A percentile compares a stretch with the other conserved stretches of the same genome.
Evolutionary conservation across 2,888 invertebrate species (phyloP).

Genomic region (Galeopsomyia nigrocyanea): DNA sequence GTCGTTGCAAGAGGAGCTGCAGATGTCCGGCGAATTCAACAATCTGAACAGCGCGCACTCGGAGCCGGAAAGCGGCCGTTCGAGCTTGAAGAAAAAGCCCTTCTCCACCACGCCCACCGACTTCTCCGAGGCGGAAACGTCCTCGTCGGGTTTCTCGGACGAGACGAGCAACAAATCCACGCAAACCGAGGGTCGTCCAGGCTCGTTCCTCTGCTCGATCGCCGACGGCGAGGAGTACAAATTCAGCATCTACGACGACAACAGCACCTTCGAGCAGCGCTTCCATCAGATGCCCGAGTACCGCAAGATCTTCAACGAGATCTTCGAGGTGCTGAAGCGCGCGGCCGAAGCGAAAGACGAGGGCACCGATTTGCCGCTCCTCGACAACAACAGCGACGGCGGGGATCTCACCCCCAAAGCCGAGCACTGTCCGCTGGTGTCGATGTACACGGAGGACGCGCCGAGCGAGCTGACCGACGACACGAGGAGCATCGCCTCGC

Average conservation of each 20-base stretch:
- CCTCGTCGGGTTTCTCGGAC: conserved; percentile 87
- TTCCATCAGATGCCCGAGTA: conserved; percentile 88
- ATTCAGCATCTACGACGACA: conserved; percentile 86
- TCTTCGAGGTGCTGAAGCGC: conserved; percentile 85
- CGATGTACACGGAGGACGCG: conserved; percentile 70
- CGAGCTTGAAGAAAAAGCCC: conserved; percentile 54
- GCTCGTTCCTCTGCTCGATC: conserved; percentile 87
- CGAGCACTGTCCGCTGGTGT: not conserved
- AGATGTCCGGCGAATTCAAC: conserved; percentile 81
- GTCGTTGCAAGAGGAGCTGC: conserved; percentile 80
- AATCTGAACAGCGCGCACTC: conserved; percentile 70
- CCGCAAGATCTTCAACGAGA: conserved; percentile 84
- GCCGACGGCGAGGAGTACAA: conserved; percentile 89
- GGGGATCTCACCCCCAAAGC: conserved; percentile 4
- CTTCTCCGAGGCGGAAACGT: conserved; percentile 88
- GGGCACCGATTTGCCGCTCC: conserved; percentile 80
- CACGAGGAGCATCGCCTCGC: conserved; percentile 82
- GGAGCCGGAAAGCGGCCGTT: conserved; percentile 37
- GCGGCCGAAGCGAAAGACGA: conserved; percentile 88
- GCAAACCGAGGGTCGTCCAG: conserved; percentile 84
- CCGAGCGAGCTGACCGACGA: conserved; percentile 79
- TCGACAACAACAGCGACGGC: conserved; percentile 74
- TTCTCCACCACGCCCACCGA: conserved; percentile 82
- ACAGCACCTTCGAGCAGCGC: conserved; percentile 83
- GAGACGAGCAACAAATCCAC: conserved; percentile 85